Base-by-base conservation (phyloP, 2,797 vertebrate species). In the Amazona finschi region DNA sequence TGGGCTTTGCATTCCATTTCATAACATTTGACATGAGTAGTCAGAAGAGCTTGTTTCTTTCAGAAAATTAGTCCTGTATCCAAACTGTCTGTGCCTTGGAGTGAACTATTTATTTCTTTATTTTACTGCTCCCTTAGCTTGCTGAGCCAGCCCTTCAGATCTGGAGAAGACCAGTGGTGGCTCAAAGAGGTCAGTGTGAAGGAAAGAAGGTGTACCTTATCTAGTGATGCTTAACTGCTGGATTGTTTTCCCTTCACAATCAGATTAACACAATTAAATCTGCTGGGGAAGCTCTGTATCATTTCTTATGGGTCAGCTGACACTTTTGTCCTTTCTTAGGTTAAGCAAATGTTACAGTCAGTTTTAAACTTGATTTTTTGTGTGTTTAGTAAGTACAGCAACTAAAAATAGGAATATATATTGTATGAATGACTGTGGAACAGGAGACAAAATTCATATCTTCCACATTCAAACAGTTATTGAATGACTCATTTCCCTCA, bases 151-250 rank as follows among this genome's bases (percentile, higher is more conserved):
- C 81, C 71, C 12, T 60, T 89, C 55, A 41, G 2, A 2, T 60
- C 76, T 90, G 74, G 46, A 75, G 71, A 75, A 78, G 62, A 76
- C 55, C 55, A 53, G 39, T 62, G 50, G 67, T 71, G 52, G 60
- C 84, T 94, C 71, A 67, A 46, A 81, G 90, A 86, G 74, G 78
- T 87, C 69, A 44, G 12, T 73, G 67, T 79, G 91, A 87, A 73
- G 53, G 55, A 61, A 19, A 85, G 55, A 55, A 87, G 38, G 12
- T 82, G 0, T 41, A 41, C 47, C 70, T 69, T 76, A 14, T 65
- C 28, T 49, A 52, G 70, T 77, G 52, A n/a, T 86, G 21, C 41
- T 78, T 71, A 80, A 13, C 55, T 90, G 47, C 71, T 74, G 47
- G 41, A 3, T 72, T 66, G 30, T 79, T 90, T 46, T 30, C 55